Evolutionary conservation across 1,140 invertebrate genomes (phyloP).

Genomic region (Drosophila ercepeae): DNA sequence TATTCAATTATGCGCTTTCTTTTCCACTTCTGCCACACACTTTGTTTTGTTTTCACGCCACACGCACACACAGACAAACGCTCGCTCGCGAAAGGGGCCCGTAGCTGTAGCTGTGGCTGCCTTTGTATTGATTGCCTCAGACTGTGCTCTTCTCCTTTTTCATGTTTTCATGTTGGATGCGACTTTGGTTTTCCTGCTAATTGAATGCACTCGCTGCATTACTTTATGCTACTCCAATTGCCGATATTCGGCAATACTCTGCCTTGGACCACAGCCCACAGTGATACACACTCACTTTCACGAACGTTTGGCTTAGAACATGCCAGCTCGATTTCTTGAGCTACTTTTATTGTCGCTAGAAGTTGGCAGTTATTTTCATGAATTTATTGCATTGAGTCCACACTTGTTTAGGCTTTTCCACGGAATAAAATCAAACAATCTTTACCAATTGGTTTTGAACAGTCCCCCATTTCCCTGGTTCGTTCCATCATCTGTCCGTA

Average conservation of each 20-base stretch:
- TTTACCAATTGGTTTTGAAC: background rate
- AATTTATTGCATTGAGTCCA: background rate
- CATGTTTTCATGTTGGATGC: conserved; percentile 22
- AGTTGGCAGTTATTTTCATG: background rate
- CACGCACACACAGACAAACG: conserved; percentile 19
- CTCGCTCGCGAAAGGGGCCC: conserved; percentile 32
- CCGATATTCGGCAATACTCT: conserved; percentile 19
- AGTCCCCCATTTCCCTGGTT: background rate
- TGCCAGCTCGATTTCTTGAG: background rate
- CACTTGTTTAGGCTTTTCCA: background rate
- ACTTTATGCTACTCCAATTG: conserved; percentile 43
- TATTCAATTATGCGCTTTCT: conserved; percentile 81
- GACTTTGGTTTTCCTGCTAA: conserved; percentile 42
- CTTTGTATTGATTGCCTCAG: conserved; percentile 69
- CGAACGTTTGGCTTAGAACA: background rate
- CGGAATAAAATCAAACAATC: background rate
- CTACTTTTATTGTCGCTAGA: background rate
- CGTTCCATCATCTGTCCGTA: background rate
- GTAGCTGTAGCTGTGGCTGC: conserved; percentile 36
- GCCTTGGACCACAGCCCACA: conserved; percentile 26
- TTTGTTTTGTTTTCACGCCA: conserved; percentile 75
- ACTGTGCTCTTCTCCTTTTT: conserved; percentile 32
- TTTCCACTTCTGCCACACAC: conserved; percentile 54
- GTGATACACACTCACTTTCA: conserved; percentile 10
- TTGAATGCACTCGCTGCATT: conserved; percentile 36